Evolutionary conservation across 1,140 invertebrate genomes (phyloP).

Genomic region (Amphibalanus amphitrite): DNA sequence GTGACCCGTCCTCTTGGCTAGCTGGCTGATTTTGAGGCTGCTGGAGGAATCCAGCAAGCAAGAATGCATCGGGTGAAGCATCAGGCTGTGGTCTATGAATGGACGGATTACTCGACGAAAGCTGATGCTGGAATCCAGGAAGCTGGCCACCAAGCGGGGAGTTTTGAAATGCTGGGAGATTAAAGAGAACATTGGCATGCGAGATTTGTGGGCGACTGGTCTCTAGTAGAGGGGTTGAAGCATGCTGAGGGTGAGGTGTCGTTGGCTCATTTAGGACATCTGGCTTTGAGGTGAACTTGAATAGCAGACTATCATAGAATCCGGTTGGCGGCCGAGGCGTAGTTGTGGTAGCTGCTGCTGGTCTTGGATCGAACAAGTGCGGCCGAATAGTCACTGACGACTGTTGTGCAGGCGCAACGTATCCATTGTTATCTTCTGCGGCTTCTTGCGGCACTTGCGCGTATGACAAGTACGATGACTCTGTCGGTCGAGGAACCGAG

Average conservation of each 20-base stretch:
- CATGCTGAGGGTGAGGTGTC: background rate
- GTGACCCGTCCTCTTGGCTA: background rate
- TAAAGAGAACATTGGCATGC: background rate
- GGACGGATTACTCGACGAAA: background rate
- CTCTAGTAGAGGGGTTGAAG: background rate
- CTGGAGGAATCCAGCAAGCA: background rate
- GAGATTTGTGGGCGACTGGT: background rate
- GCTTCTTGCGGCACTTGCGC: background rate
- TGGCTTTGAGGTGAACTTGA: background rate
- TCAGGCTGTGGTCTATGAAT: background rate
- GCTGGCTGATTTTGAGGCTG: background rate
- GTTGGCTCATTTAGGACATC: background rate
- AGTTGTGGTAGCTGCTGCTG: background rate
- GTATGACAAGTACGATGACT: background rate
- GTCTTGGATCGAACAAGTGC: background rate
- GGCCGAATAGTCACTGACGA: background rate
- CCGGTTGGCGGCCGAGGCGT: background rate
- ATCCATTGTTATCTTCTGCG: background rate
- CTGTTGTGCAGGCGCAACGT: background rate
- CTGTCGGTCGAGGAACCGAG: background rate
- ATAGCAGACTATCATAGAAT: background rate
- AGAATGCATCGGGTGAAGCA: background rate
- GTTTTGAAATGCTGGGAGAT: background rate
- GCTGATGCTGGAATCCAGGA: background rate
- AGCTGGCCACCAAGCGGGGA: background rate